A percentile compares a stretch with the other conserved stretches of the same genome.
These are phyloP conservation scores for Galagoides demidoff DNA, from an alignment of 2,797 vertebrate species.

Conservation along the genomic window DNA sequence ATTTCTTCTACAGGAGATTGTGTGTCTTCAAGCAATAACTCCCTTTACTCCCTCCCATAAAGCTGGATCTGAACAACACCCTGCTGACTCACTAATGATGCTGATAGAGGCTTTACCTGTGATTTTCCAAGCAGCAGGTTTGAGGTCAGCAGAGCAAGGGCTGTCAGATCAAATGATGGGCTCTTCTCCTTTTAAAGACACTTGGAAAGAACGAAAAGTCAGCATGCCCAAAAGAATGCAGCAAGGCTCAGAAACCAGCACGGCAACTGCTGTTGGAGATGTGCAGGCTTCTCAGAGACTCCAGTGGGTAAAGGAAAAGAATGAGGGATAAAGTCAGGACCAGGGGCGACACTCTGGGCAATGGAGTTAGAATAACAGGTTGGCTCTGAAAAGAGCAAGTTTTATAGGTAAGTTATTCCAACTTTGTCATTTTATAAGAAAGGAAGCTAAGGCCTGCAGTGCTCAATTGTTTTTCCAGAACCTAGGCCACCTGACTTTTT, in stretches of 20 bases:
- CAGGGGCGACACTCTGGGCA: not conserved
- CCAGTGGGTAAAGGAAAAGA: not conserved
- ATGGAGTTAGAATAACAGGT: not conserved
- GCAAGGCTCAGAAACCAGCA: not conserved
- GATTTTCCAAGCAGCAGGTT: conserved; percentile 60
- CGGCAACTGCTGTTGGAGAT: not conserved
- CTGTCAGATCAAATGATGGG: not conserved
- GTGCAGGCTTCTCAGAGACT: not conserved
- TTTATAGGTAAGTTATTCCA: not conserved
- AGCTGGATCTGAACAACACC: not conserved
- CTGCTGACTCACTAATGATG: conserved; percentile 57
- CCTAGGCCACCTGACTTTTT: not conserved
- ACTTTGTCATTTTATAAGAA: not conserved
- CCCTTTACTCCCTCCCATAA: conserved; percentile 45
- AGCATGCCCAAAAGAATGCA: not conserved
- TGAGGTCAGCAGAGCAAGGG: not conserved
- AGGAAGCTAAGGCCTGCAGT: not conserved
- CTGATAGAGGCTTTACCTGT: conserved; percentile 50
- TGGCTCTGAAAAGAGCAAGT: not conserved
- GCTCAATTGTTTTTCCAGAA: not conserved
- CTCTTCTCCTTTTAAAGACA: not conserved
- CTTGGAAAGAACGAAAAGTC: conserved; percentile 3
- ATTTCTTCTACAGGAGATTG: conserved; percentile 38
- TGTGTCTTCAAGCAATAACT: conserved; percentile 41
- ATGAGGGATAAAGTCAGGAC: not conserved